These are phyloP conservation scores for Lamellibrachia satsuma DNA, from an alignment of 2,888 invertebrate species.

Conservation along the genomic window DNA sequence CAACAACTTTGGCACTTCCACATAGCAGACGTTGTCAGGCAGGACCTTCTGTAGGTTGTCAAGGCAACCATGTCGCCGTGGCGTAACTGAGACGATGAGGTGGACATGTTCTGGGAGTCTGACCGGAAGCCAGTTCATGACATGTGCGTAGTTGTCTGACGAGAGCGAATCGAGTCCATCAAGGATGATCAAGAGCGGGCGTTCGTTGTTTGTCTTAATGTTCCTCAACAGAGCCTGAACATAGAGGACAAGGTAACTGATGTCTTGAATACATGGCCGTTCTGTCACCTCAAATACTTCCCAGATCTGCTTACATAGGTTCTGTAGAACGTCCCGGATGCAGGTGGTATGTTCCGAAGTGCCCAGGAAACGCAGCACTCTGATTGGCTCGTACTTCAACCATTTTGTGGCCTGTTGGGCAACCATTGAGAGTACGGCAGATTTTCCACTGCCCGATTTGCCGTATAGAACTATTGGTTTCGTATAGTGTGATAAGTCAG, in stretches of 20 bases:
- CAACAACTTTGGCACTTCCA: slow-evolving; percentile 45
- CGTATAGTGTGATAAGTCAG: slow-evolving; percentile 27
- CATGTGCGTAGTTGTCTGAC: slow-evolving; percentile 48
- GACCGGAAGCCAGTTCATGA: slow-evolving; percentile 51
- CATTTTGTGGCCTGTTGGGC: slow-evolving; percentile 43
- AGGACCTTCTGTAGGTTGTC: slow-evolving; percentile 40
- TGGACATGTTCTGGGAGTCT: slow-evolving; percentile 48
- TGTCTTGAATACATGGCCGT: slow-evolving; percentile 43
- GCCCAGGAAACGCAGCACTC: slow-evolving; percentile 53
- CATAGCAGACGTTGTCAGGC: slow-evolving; percentile 40
- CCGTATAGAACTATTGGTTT: slow-evolving; percentile 52
- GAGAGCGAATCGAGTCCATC: slow-evolving; percentile 55
- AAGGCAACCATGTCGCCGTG: slow-evolving; percentile 43
- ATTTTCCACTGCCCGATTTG: slow-evolving; percentile 55
- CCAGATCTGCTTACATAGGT: slow-evolving; percentile 51
- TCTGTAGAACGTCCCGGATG: slow-evolving; percentile 45
- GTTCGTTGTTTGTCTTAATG: slow-evolving; percentile 40
- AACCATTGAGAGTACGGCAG: slow-evolving; percentile 53
- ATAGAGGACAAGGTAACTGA: slow-evolving; percentile 47
- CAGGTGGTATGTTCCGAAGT: slow-evolving; percentile 47
- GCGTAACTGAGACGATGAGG: slow-evolving; percentile 49
- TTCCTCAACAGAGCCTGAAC: slow-evolving; percentile 50
- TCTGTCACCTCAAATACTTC: slow-evolving; percentile 40
- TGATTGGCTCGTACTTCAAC: slow-evolving; percentile 44
- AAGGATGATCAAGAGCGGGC: slow-evolving; percentile 51